Conservation (phyloP, 2,888 invertebrate species). For the Cylindroiulus punctatus region DNA sequence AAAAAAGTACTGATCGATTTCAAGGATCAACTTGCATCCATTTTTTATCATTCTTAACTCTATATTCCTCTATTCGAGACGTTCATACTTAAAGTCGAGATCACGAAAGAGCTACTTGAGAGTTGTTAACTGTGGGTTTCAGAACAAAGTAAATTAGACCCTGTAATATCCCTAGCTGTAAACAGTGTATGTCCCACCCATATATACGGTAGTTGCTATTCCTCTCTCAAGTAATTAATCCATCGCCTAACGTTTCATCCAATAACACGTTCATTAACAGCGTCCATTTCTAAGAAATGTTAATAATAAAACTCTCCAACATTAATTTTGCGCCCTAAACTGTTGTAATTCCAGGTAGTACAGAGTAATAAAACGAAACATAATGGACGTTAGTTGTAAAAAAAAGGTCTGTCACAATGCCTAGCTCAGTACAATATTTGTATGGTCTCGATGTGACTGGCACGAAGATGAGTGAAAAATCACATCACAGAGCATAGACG, state of each 20-base stretch:
- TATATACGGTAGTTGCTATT: neutral
- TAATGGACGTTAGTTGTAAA: neutral
- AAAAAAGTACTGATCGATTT: slow-evolving; percentile 22
- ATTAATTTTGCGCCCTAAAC: neutral
- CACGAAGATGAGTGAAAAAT: neutral
- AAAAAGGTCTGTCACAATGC: too few relatives aligned
- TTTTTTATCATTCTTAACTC: neutral
- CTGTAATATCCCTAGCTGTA: too few relatives aligned
- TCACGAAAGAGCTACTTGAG: neutral
- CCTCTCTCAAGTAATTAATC: neutral
- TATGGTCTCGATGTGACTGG: neutral
- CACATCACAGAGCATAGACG: neutral
- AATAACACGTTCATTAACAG: neutral
- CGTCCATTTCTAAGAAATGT: neutral
- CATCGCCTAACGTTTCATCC: neutral
- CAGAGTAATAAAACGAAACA: neutral
- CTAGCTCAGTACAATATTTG: neutral
- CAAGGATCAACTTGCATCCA: slow-evolving; percentile 32
- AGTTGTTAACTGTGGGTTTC: too few relatives aligned
- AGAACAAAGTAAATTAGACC: too few relatives aligned
- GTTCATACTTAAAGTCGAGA: neutral
- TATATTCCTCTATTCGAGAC: neutral
- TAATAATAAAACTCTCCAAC: neutral
- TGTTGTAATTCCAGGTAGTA: neutral
- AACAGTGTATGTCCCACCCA: neutral